phyloP scores from a whole-genome alignment of 2,888 invertebrate genomes.

The Icerya purchasi region DNA sequence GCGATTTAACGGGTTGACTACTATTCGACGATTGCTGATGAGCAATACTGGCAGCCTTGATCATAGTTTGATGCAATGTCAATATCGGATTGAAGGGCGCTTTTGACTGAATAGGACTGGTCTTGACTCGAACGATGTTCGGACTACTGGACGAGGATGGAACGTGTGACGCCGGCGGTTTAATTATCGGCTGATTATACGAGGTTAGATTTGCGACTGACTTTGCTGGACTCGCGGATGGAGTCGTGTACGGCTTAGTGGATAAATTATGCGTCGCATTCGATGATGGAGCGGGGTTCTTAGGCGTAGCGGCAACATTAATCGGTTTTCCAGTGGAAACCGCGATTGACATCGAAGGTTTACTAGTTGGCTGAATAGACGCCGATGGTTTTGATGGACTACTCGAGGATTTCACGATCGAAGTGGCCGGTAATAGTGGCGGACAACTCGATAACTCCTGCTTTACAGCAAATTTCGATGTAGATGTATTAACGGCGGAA shows the following conservation, averaged over 20 bases:
- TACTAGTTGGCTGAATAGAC: too few species aligned
- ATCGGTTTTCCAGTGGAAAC: too few species aligned
- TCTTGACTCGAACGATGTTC: not conserved
- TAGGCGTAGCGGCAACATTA: too few species aligned
- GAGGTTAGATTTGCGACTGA: too few species aligned
- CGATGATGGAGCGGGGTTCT: conserved; percentile 3
- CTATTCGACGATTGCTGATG: not conserved
- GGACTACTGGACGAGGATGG: conserved; percentile 10
- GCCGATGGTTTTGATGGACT: too few species aligned
- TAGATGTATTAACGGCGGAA: not conserved
- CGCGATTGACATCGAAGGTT: too few species aligned
- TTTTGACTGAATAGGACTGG: not conserved
- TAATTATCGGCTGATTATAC: too few species aligned
- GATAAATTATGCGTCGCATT: conserved; percentile 1
- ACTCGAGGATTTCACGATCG: not conserved
- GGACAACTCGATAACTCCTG: not conserved
- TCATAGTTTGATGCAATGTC: too few species aligned
- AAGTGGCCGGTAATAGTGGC: not conserved
- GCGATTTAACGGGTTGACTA: too few species aligned
- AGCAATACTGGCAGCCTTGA: conserved; percentile 15
- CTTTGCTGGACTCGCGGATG: not conserved
- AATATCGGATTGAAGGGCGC: too few species aligned
- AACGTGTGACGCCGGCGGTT: conserved; percentile 18
- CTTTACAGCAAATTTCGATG: not conserved
- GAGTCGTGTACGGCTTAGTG: not conserved